phyloP scores from a whole-genome alignment of 1,140 invertebrate species.

The Aplysia californica region DNA sequence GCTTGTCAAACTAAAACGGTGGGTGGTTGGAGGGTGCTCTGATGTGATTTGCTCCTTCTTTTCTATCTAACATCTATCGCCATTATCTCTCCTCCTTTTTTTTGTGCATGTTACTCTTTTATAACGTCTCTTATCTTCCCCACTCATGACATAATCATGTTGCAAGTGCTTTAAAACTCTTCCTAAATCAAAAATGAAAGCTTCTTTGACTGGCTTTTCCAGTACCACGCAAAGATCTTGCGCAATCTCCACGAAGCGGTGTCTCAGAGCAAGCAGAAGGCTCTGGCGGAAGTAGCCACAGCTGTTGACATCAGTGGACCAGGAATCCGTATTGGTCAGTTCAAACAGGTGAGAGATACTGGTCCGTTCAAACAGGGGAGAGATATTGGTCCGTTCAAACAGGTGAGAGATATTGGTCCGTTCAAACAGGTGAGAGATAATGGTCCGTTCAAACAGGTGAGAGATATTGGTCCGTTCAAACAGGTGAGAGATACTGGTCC shows the following conservation, averaged over 20 bases:
- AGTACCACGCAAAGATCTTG: slow-evolving; percentile 90
- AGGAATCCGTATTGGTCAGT: slow-evolving; percentile 92
- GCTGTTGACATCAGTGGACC: slow-evolving; percentile 97
- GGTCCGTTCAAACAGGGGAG: not conserved
- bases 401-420: too few species aligned
- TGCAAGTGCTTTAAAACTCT: not conserved
- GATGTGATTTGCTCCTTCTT: not conserved
- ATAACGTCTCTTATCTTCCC: too few species aligned
- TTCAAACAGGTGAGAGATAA: too few species aligned
- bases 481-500: too few species aligned
- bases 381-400: too few species aligned
- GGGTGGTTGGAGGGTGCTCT: not conserved
- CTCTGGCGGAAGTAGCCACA: slow-evolving; percentile 85
- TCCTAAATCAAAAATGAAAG: not conserved
- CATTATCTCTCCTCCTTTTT: not conserved
- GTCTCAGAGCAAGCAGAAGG: slow-evolving; percentile 75
- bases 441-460: too few species aligned
- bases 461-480: too few species aligned
- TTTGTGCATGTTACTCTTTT: too few species aligned
- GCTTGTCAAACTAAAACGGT: too few species aligned
- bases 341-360: slow-evolving; percentile 81
- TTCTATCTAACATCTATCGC: not conserved
- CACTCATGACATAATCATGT: not conserved
- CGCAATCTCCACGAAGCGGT: slow-evolving; percentile 86
- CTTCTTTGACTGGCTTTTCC: slow-evolving; percentile 30